Conservation (phyloP, 2,888 invertebrate species). For the Stenurella melanura region DNA sequence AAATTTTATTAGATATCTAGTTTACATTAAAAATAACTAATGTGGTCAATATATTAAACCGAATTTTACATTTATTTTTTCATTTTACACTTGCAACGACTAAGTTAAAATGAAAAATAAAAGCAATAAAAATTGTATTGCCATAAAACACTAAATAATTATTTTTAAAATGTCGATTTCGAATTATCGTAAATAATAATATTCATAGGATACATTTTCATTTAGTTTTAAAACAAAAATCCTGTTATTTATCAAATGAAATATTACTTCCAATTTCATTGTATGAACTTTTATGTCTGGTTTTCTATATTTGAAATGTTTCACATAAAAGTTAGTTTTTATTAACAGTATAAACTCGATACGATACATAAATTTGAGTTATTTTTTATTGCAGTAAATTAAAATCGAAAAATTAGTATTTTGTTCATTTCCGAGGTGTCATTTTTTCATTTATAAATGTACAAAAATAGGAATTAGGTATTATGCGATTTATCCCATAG, state of each 20-base stretch:
- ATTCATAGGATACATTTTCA: not conserved
- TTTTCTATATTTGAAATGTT: conserved; percentile 18
- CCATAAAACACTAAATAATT: not conserved
- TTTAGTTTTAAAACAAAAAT: conserved; percentile 26
- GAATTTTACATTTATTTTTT: no score
- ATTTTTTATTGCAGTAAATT: not conserved
- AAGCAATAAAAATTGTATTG: not conserved
- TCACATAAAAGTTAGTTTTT: conserved; percentile 27
- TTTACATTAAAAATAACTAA: no score
- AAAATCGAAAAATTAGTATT: not conserved
- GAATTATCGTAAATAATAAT: conserved; percentile 7
- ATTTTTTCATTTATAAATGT: not conserved
- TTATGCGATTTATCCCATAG: no score
- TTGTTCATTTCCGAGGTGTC: not conserved
- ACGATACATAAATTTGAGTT: not conserved
- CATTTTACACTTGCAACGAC: not conserved
- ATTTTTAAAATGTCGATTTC: not conserved
- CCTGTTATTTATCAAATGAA: conserved; percentile 23
- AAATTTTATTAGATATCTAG: no score
- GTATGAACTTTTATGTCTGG: conserved; percentile 29
- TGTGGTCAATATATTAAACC: no score
- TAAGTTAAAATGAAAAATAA: not conserved
- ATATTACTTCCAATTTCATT: conserved; percentile 28
- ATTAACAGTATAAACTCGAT: conserved; percentile 30
- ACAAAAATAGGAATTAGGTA: no score